phyloP scores from a whole-genome alignment of 2,888 invertebrate genomes.

The Blera fallax region DNA sequence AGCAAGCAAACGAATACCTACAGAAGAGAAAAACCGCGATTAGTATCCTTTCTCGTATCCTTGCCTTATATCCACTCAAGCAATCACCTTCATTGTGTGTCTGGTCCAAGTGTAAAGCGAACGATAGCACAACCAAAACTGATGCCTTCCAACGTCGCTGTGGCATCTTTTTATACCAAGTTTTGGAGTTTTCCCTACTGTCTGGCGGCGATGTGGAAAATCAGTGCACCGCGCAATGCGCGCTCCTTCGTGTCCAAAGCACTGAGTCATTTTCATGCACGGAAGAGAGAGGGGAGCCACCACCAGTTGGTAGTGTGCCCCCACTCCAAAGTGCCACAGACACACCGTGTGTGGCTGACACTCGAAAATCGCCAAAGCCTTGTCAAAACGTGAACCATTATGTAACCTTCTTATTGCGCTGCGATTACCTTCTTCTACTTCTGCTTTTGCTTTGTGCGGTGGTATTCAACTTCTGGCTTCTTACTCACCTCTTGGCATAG shows the following conservation, averaged over 20 bases:
- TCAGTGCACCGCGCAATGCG: slow-evolving; percentile 37
- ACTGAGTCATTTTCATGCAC: slow-evolving; percentile 48
- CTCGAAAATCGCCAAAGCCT: slow-evolving; percentile 60
- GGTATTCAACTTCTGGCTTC: slow-evolving; percentile 41
- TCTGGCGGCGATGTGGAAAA: slow-evolving; percentile 44
- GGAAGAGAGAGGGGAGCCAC: slow-evolving; percentile 2
- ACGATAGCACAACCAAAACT: slow-evolving; percentile 67
- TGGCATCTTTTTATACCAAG: slow-evolving; percentile 65
- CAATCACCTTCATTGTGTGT: slow-evolving; percentile 59
- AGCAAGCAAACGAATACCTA: slow-evolving; percentile 73
- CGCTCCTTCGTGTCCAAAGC: slow-evolving; percentile 34
- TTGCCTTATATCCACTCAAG: slow-evolving; percentile 4
- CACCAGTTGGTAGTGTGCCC: background rate
- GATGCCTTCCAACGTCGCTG: slow-evolving; percentile 56
- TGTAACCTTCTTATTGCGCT: slow-evolving; percentile 47
- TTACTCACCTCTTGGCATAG: slow-evolving; percentile 21
- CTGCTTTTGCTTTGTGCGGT: slow-evolving; percentile 27
- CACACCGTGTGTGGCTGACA: slow-evolving; percentile 21
- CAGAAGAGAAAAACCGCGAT: slow-evolving; percentile 16
- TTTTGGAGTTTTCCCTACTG: slow-evolving; percentile 49
- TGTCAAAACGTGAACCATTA: slow-evolving; percentile 60
- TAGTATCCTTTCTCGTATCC: slow-evolving; percentile 39
- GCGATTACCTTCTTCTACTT: background rate
- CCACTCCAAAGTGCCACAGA: background rate
- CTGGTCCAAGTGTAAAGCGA: slow-evolving; percentile 66